Conservation (phyloP, 1,140 invertebrate species). For the Frieseomelitta varia region DNA sequence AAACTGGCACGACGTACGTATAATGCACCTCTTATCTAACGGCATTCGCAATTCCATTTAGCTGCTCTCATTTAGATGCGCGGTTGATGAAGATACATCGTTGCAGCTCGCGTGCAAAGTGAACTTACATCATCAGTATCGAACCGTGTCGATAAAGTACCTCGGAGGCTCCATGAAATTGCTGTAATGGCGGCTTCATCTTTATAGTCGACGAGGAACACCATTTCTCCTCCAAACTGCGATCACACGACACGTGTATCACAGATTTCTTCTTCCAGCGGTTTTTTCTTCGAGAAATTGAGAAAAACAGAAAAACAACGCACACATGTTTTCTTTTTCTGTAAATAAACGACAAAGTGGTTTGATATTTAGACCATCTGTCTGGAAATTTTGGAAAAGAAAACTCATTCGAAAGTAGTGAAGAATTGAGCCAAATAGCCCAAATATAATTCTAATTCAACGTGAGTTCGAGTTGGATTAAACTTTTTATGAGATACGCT, state of each 20-base stretch:
- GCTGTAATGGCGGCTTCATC: conserved; percentile 21
- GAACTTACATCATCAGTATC: conserved; percentile 54
- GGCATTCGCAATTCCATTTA: conserved; percentile 16
- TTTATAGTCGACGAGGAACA: conserved; percentile 36
- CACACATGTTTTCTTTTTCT: too few relatives aligned
- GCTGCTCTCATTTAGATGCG: background rate
- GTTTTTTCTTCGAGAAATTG: background rate
- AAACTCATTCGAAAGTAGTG: too few relatives aligned
- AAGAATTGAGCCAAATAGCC: too few relatives aligned
- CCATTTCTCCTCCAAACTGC: conserved; percentile 40
- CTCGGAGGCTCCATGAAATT: background rate
- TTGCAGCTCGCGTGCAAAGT: conserved; percentile 34
- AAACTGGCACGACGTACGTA: background rate
- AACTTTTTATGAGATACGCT: too few relatives aligned
- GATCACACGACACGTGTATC: conserved; percentile 1
- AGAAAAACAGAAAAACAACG: too few relatives aligned
- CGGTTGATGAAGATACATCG: conserved; percentile 28
- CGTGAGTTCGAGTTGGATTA: too few relatives aligned
- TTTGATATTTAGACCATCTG: too few relatives aligned
- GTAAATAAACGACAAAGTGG: too few relatives aligned
- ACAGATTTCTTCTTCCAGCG: background rate
- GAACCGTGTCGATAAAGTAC: conserved; percentile 32
- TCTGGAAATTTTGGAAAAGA: too few relatives aligned
- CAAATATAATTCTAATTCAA: too few relatives aligned
- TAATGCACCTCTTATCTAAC: background rate